Percentiles rank a stretch among this genome's conserved stretches.
These are phyloP conservation scores for Parasteatoda tepidariorum DNA, from an alignment of 1,140 invertebrate species.

Conservation along the genomic window DNA sequence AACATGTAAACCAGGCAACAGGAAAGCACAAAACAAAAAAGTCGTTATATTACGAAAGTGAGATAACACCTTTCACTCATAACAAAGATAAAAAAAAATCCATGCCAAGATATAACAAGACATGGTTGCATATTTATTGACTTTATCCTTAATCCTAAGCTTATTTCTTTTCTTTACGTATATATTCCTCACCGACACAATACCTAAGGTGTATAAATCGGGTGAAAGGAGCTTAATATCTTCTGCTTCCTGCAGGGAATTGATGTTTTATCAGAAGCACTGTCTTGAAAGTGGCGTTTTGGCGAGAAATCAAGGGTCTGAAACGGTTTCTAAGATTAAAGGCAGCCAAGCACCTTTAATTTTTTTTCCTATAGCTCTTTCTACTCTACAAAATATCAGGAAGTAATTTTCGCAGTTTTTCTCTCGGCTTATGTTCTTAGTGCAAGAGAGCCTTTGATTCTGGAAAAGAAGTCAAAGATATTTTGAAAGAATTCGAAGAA, in stretches of 20 bases:
- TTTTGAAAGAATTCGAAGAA: neutral
- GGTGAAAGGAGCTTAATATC: neutral
- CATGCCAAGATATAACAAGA: too few species aligned
- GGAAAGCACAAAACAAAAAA: too few species aligned
- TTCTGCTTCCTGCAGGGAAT: neutral
- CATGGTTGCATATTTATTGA: constrained; percentile 29
- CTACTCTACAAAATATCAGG: constrained; percentile 32
- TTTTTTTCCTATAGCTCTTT: neutral
- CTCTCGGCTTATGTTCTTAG: constrained; percentile 41
- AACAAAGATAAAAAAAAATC: too few species aligned
- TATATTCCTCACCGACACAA: constrained; percentile 5
- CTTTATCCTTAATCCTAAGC: constrained; percentile 5
- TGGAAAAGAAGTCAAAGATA: neutral
- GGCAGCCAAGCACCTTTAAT: neutral
- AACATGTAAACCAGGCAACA: too few species aligned
- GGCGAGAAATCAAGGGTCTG: neutral
- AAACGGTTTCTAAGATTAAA: neutral
- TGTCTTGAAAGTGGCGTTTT: constrained; percentile 22
- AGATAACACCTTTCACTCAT: too few species aligned
- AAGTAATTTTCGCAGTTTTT: constrained; percentile 50
- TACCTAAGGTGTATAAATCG: constrained; percentile 23
- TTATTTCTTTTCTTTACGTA: neutral
- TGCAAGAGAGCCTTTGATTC: neutral
- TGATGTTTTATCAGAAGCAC: constrained; percentile 23
- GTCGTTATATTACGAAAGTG: too few species aligned